phyloP scores from a whole-genome alignment of 2,113 vertebrate genomes.

The Callopanchax toddi region DNA sequence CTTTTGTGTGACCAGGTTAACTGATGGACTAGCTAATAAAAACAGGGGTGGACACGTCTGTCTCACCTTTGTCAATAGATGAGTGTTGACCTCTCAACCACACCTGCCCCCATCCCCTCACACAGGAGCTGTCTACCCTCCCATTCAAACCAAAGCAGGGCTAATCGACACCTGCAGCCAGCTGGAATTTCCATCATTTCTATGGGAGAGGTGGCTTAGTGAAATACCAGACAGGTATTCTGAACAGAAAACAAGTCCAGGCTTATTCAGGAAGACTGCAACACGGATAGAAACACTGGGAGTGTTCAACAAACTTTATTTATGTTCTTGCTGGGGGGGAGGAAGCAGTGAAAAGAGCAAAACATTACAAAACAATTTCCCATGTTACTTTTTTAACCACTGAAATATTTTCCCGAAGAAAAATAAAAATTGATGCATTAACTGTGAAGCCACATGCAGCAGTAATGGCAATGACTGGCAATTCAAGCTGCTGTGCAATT shows the following conservation, averaged over 20 bases:
- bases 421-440: neutral
- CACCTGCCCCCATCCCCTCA: conserved; percentile 22
- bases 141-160: conserved; percentile 36
- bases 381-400: conserved; percentile 29
- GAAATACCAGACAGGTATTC: conserved; percentile 62
- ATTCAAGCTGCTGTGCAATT: conserved; percentile 61
- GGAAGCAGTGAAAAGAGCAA: conserved; percentile 8
- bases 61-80: conserved; percentile 55
- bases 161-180: conserved; percentile 65
- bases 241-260: conserved; percentile 61
- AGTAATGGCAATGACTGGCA: conserved; percentile 13
- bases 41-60: conserved; percentile 40
- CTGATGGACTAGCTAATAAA: conserved; percentile 62
- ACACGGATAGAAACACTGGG: conserved; percentile 37
- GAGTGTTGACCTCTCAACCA: conserved; percentile 53
- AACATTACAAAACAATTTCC: conserved; percentile 35
- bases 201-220: conserved; percentile 43
- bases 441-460: neutral
- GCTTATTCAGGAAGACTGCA: conserved; percentile 44
- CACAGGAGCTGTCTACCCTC: conserved; percentile 30
- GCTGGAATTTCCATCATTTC: conserved; percentile 70
- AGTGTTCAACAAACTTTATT: conserved; percentile 38
- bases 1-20: conserved; percentile 47
- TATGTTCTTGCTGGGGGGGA: conserved; percentile 3
- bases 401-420: conserved; percentile 10